Percentiles rank a stretch among this genome's conserved stretches.
Conservation (phyloP, 2,888 invertebrate genomes). For the Drosophila phalerata region DNA sequence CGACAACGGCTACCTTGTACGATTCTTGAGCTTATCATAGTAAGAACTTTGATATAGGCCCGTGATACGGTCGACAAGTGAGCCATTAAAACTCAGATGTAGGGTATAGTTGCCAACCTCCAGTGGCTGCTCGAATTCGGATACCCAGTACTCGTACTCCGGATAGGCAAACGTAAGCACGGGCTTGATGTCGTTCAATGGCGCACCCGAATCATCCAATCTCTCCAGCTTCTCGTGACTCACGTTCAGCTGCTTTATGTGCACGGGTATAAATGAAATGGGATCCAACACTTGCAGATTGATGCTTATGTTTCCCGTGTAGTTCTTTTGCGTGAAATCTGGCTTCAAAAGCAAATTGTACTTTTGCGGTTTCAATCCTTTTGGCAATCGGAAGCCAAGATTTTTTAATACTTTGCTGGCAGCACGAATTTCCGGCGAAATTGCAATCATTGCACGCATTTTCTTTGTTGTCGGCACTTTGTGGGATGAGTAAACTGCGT, state of each 20-base stretch:
- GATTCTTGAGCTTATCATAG: slow-evolving; percentile 75
- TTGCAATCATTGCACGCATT: slow-evolving; percentile 45
- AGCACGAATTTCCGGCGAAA: slow-evolving; percentile 71
- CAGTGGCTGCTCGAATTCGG: slow-evolving; percentile 83
- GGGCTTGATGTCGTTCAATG: slow-evolving; percentile 63
- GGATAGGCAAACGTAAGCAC: slow-evolving; percentile 80
- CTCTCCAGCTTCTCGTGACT: slow-evolving; percentile 85
- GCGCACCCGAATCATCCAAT: slow-evolving; percentile 69
- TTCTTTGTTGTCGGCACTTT: slow-evolving; percentile 56
- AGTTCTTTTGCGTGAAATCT: slow-evolving; percentile 87
- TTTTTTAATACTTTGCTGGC: slow-evolving; percentile 83
- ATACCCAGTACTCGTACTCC: slow-evolving; percentile 84
- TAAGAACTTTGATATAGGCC: slow-evolving; percentile 92
- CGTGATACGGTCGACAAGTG: slow-evolving; percentile 89
- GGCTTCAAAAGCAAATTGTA: slow-evolving; percentile 89
- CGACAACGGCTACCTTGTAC: slow-evolving; percentile 79
- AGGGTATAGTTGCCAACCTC: slow-evolving; percentile 86
- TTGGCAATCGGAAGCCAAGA: slow-evolving; percentile 87
- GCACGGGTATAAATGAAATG: slow-evolving; percentile 86
- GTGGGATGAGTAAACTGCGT: slow-evolving; percentile 52
- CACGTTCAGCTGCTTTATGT: slow-evolving; percentile 86
- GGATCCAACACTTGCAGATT: slow-evolving; percentile 85
- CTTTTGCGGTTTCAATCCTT: slow-evolving; percentile 87
- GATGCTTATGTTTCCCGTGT: slow-evolving; percentile 87
- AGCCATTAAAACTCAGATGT: slow-evolving; percentile 89